Conservation (phyloP, 2,113 vertebrate species). For the Butorides virescens region DNA sequence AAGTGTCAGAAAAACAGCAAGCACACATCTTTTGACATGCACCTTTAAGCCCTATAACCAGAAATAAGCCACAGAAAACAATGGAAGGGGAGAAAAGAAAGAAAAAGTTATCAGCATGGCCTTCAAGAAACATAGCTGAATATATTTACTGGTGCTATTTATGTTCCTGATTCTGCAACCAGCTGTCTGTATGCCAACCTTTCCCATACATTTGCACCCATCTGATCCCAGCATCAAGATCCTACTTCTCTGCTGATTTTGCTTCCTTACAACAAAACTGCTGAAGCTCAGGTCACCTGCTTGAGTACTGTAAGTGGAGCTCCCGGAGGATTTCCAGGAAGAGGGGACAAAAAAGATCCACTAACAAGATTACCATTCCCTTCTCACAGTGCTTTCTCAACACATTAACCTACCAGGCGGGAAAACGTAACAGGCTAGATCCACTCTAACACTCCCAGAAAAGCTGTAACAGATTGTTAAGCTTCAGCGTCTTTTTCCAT, state of each 20-base stretch:
- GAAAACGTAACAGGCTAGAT: background rate
- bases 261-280: background rate
- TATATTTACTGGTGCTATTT: background rate
- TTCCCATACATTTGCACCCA: background rate
- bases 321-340: background rate
- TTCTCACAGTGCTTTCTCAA: background rate
- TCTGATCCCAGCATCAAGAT: background rate
- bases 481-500: background rate
- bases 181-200: background rate
- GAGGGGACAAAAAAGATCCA: background rate
- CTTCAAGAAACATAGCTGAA: background rate
- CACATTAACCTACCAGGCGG: background rate
- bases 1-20: background rate
- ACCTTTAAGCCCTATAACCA: background rate
- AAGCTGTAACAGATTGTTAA: background rate
- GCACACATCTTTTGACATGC: background rate
- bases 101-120: background rate
- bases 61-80: background rate
- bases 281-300: background rate
- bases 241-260: background rate
- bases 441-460: background rate
- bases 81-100: background rate
- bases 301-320: background rate
- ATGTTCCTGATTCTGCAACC: background rate
- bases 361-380: background rate